phyloP scores from a whole-genome alignment of 2,113 vertebrate genomes.

The Hydrolagus affinis region DNA sequence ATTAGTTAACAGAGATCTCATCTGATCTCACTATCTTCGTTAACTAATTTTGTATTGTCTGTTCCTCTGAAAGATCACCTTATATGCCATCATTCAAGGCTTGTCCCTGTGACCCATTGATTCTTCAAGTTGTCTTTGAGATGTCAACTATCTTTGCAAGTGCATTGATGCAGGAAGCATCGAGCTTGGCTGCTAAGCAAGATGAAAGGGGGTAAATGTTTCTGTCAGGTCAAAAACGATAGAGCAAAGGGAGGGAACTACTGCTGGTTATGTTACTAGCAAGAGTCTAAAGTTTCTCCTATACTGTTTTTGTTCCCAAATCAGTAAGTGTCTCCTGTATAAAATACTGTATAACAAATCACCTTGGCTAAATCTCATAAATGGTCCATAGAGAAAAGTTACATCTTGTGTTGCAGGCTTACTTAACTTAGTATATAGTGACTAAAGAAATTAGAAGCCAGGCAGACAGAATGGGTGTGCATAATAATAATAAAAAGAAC shows the following conservation, averaged over 20 bases:
- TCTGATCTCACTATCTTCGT: background rate
- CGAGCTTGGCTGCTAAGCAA: background rate
- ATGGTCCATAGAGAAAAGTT: background rate
- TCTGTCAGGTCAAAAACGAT: background rate
- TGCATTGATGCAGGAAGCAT: background rate
- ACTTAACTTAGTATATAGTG: background rate
- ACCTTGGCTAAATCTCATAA: background rate
- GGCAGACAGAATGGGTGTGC: background rate
- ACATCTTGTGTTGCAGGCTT: background rate
- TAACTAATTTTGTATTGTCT: background rate
- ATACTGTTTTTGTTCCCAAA: background rate
- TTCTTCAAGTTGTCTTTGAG: background rate
- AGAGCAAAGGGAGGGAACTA: background rate
- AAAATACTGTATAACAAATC: background rate
- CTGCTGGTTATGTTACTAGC: background rate
- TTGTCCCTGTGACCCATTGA: slow-evolving; percentile 3
- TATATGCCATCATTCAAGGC: background rate
- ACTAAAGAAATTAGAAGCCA: background rate
- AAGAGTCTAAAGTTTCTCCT: background rate
- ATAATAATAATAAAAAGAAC: too few species aligned
- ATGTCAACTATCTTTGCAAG: slow-evolving; percentile 16
- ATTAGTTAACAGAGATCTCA: slow-evolving; percentile 4
- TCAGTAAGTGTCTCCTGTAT: background rate
- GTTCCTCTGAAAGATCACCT: background rate
- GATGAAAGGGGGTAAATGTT: background rate